Evolutionary conservation across 2,797 vertebrate genomes (phyloP), one percentile per base, ranked within the genome.

Genomic region (Sylvilagus floridanus): DNA sequence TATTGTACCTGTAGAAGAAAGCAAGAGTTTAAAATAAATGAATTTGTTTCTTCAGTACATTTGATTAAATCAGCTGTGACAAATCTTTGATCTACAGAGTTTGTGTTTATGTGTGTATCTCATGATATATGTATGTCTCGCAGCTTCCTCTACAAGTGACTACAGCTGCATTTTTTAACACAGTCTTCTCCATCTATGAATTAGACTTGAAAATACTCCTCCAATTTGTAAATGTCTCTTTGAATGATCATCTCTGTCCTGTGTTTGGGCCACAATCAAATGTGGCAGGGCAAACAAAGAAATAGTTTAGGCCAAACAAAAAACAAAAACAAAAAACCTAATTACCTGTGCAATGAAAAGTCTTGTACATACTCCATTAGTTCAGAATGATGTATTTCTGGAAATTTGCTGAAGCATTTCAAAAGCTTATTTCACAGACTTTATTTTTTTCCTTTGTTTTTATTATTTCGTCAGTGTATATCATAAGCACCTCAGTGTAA

Each of bases 231-330:
- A 90, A 47, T 65, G 14, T 93, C 72, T 76, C 30, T 91, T 89
- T 91, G 76, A 89, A 94, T 97, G 81, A 95, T 24, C 66, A 65
- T 85, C 50, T 88, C 35, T 65, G 42, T 92, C 26, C 47, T 88
- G 72, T 28, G 42, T 86, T 91, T 95, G 47, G 11, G 13, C 54
- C 26, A 52, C 76, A 86, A 63, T 95, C 75, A 79, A 90, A 75
- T 47, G 35, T 93, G 83, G 60, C 73, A 91, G 35, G 32, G 28
- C 30, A 91, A 86, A 89, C 68, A 93, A 16, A 42, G 26, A 94
- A 92, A 68, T 63, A 37, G 11, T 84, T 84, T 50, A 72, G 16
- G 30, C 77, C 66, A 95, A 93, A 89, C 37, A 37, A 37, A 37
- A 37, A 37, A 37, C 5, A 6, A 37, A 37, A 37, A 37, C 37